Evolutionary conservation across 2,797 vertebrate species (phyloP).

Genomic region (Lagodon rhomboides): DNA sequence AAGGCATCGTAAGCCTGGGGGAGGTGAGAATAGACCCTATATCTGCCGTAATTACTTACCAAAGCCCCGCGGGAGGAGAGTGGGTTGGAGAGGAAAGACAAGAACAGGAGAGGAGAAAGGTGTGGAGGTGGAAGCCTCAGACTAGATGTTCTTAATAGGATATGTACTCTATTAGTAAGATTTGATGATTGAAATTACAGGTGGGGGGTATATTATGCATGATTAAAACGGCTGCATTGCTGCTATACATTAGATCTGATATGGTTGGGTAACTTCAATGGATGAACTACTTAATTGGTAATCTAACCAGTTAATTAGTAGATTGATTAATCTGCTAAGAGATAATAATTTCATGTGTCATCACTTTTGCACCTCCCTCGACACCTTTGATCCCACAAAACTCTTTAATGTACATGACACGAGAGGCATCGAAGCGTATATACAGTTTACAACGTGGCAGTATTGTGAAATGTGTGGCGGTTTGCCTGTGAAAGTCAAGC

Average conservation of each 20-base stretch:
- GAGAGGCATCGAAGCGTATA: constrained; percentile 12
- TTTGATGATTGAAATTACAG: constrained; percentile 48
- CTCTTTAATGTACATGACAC: constrained; percentile 18
- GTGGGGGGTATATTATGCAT: constrained; percentile 19
- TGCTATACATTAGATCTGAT: constrained; percentile 34
- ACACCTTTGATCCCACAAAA: constrained; percentile 26
- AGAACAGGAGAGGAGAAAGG: constrained; percentile 24
- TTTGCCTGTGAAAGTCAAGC: not conserved
- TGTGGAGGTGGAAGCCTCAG: constrained; percentile 26
- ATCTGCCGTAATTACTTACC: constrained; percentile 63
- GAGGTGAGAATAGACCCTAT: constrained; percentile 52
- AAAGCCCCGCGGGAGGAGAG: constrained; percentile 47
- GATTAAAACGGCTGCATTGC: constrained; percentile 38
- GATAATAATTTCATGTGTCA: constrained; percentile 48
- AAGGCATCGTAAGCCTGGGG: constrained; percentile 39
- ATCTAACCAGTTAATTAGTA: constrained; percentile 62
- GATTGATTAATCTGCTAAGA: constrained; percentile 61
- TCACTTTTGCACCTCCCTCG: constrained; percentile 42
- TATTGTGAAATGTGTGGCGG: not conserved
- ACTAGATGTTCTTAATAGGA: constrained; percentile 52
- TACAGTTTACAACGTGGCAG: not conserved
- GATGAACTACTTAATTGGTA: constrained; percentile 55
- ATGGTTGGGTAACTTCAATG: constrained; percentile 53
- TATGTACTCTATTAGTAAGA: constrained; percentile 52
- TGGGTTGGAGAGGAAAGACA: constrained; percentile 36